Base-by-base conservation (phyloP, 2,797 vertebrate species). In the Choloepus didactylus region DNA sequence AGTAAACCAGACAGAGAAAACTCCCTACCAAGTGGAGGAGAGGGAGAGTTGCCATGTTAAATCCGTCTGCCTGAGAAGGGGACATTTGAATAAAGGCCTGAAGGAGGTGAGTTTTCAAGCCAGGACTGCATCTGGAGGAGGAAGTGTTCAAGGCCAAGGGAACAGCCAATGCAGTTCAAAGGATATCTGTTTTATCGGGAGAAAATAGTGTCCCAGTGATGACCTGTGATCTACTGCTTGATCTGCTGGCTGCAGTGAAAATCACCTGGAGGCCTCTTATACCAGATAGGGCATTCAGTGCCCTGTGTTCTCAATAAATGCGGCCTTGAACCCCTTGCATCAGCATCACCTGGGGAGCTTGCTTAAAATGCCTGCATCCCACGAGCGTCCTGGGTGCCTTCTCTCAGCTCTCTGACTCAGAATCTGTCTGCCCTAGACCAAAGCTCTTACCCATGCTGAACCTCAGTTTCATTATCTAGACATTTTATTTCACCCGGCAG, bases 401-500 rank as follows among this genome's bases (percentile, higher is more conserved):
- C 83, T 60, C 29, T 70, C 16, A 7, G 14, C n/a, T 29, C 44
- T 35, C n/a, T 75, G 59, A 44, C 38, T 56, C 77, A 44, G 46
- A 66, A 44, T 41, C 86, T 29, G 27, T 54, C 7, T 25, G 31
- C 38, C 60, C 35, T 4, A 35, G 23, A 73, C 41, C 5, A n/a
- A 44, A 73, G 70, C 11, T 27, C 67, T 60, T 23, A 27, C 23
- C 29, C 62, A 44, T 19, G 5, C 21, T 41, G 23, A 72, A n/a
- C 29, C 56, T 23, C 0, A 1, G 35, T 31, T 21, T 15, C 1
- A 0, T 49, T 38, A 9, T 60, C 49, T 35, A 7, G 51, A 16
- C 23, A 6, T 16, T 49, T 87, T 46, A 29, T 6, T 59, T 10
- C 70, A 12, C 21, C 16, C 56, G 56, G 46, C 6, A 5, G 75